These are phyloP conservation scores for Calyptomena viridis DNA, from an alignment of 2,113 vertebrate genomes.

Conservation along the genomic window DNA sequence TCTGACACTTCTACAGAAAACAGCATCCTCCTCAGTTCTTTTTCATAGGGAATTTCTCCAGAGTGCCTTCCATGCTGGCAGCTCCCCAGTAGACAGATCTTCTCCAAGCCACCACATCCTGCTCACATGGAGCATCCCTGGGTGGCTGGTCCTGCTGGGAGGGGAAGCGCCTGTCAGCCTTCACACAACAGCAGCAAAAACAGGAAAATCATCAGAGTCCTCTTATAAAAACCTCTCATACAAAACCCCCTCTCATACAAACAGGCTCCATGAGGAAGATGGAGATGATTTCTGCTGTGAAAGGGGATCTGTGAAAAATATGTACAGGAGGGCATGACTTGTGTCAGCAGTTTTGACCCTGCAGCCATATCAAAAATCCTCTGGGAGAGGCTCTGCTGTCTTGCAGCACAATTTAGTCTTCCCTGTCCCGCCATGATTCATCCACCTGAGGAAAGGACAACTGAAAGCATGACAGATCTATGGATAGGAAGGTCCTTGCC, in stretches of 20 bases:
- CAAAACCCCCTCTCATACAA: background rate
- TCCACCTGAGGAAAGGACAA: background rate
- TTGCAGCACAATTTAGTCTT: background rate
- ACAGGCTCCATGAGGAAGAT: fast-evolving
- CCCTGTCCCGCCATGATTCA: background rate
- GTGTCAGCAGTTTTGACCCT: background rate
- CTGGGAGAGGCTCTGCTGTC: background rate
- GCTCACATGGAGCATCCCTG: fast-evolving
- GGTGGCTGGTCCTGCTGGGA: background rate
- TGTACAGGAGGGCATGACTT: background rate
- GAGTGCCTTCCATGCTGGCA: background rate
- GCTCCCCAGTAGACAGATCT: background rate
- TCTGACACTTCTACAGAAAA: background rate
- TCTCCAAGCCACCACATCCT: background rate
- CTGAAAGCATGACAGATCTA: background rate
- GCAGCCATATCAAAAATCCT: background rate
- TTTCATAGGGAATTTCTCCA: background rate
- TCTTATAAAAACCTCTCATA: background rate
- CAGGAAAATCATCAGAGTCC: background rate
- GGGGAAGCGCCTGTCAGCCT: background rate
- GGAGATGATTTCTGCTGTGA: background rate
- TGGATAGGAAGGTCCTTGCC: background rate
- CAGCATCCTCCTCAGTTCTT: conserved; percentile 19
- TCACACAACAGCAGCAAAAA: background rate
- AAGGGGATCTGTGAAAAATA: background rate